Percentiles rank a stretch among this genome's conserved stretches.
Conservation (phyloP, 2,797 vertebrate genomes). For the Trachops cirrhosus region DNA sequence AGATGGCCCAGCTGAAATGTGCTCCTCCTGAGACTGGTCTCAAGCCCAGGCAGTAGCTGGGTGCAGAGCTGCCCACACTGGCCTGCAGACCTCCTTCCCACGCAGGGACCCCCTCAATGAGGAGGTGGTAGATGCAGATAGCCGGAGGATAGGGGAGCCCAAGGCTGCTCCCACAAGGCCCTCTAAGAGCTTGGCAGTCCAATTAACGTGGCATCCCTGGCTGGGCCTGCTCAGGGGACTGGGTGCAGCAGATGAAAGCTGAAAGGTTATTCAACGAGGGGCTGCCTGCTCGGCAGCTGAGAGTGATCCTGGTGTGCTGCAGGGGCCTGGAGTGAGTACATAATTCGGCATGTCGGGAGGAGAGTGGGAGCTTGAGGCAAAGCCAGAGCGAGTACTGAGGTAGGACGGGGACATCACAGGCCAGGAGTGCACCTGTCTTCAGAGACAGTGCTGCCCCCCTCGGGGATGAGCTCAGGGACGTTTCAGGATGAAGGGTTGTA, state of each 20-base stretch:
- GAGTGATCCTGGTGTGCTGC: constrained; percentile 12
- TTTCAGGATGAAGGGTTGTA: neutral
- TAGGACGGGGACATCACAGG: neutral
- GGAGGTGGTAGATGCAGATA: neutral
- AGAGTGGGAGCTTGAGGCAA: neutral
- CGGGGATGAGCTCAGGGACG: accelerated
- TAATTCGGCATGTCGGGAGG: neutral
- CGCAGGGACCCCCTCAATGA: accelerated
- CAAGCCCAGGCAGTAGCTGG: neutral
- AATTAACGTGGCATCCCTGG: constrained; percentile 66
- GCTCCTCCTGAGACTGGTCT: neutral
- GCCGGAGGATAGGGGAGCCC: neutral
- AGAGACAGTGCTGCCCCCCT: neutral
- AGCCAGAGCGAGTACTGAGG: neutral
- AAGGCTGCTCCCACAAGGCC: neutral
- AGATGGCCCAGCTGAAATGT: neutral
- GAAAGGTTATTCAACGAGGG: constrained; percentile 73
- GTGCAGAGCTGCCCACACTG: neutral
- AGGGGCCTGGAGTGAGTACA: neutral
- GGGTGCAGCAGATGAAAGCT: constrained; percentile 67
- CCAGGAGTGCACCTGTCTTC: neutral
- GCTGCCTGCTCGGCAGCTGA: constrained; percentile 49
- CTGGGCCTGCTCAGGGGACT: constrained; percentile 57
- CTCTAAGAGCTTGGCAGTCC: constrained; percentile 56
- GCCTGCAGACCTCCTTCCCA: too few relatives aligned